phyloP scores from a whole-genome alignment of 2,888 invertebrate species.

The Ormyrus pomaceus region DNA sequence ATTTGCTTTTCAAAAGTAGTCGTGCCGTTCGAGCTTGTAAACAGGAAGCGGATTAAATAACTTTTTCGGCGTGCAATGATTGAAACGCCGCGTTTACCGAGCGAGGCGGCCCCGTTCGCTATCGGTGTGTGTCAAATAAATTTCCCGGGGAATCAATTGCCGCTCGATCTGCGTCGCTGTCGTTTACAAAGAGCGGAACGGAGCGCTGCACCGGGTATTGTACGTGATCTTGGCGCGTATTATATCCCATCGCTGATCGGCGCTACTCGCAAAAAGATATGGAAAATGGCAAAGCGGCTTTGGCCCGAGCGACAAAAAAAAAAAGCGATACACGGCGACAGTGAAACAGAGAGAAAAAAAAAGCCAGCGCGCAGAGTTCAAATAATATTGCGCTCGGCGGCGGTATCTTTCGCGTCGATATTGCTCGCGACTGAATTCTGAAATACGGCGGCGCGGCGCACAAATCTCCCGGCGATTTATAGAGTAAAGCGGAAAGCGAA shows the following conservation, averaged over 20 bases:
- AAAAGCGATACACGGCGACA: background rate
- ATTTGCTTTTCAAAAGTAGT: too few species aligned
- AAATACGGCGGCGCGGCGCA: conserved; percentile 56
- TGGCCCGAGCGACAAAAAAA: conserved; percentile 8
- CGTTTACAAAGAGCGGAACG: conserved; percentile 7
- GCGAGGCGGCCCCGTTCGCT: too few species aligned
- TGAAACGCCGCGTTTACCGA: too few species aligned
- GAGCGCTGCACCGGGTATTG: background rate
- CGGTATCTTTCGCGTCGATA: conserved; percentile 43
- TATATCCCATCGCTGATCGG: conserved; percentile 33
- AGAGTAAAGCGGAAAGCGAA: conserved; percentile 26
- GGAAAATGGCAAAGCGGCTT: conserved; percentile 44
- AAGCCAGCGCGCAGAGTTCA: conserved; percentile 9
- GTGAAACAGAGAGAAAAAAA: conserved; percentile 1
- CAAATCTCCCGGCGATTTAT: conserved; percentile 63
- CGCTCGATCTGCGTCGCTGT: conserved; percentile 5
- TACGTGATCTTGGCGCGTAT: conserved; percentile 18
- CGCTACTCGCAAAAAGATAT: conserved; percentile 34
- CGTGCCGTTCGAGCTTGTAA: too few species aligned
- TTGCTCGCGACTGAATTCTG: conserved; percentile 57
- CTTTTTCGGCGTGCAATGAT: too few species aligned
- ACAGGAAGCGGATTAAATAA: too few species aligned
- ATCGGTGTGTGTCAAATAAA: conserved; percentile 7
- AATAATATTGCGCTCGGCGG: conserved; percentile 40
- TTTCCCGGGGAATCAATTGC: conserved; percentile 48